phyloP scores from a whole-genome alignment of 2,888 invertebrate species.

The Ypsolopha scabrella region DNA sequence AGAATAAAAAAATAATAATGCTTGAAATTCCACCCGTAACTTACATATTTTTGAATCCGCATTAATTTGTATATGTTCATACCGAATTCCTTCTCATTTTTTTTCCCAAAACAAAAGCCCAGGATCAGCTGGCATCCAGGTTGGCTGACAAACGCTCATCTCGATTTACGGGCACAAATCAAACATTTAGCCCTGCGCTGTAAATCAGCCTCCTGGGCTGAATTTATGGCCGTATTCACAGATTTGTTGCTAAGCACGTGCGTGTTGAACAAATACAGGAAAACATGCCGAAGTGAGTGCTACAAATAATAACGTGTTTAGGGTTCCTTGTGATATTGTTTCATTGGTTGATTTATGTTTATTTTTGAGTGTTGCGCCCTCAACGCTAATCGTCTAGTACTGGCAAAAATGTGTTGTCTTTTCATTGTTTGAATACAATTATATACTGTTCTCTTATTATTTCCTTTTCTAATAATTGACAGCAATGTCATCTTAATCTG shows the following conservation, averaged over 20 bases:
- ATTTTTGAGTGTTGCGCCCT: neutral
- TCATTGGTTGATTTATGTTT: neutral
- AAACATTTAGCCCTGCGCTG: slow-evolving; percentile 59
- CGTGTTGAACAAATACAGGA: slow-evolving; percentile 8
- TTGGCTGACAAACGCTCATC: slow-evolving; percentile 52
- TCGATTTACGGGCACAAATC: slow-evolving; percentile 66
- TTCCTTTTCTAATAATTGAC: too few relatives aligned
- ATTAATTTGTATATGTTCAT: neutral
- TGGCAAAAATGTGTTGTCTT: neutral
- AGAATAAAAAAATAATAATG: too few relatives aligned
- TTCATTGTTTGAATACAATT: too few relatives aligned
- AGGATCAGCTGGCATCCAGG: slow-evolving; percentile 33
- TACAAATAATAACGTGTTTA: neutral
- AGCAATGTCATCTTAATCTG: too few relatives aligned
- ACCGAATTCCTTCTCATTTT: neutral
- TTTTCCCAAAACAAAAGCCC: slow-evolving; percentile 14
- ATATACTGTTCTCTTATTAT: too few relatives aligned
- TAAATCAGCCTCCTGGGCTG: slow-evolving; percentile 55
- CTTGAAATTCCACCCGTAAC: too few relatives aligned
- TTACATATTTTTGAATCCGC: too few relatives aligned
- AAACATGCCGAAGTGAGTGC: slow-evolving; percentile 16
- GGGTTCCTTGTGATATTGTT: neutral
- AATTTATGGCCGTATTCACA: slow-evolving; percentile 46
- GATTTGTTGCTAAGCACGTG: slow-evolving; percentile 37
- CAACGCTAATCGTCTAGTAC: neutral